Base-by-base conservation (phyloP, 2,797 vertebrate species). In the Spheniscus humboldti region DNA sequence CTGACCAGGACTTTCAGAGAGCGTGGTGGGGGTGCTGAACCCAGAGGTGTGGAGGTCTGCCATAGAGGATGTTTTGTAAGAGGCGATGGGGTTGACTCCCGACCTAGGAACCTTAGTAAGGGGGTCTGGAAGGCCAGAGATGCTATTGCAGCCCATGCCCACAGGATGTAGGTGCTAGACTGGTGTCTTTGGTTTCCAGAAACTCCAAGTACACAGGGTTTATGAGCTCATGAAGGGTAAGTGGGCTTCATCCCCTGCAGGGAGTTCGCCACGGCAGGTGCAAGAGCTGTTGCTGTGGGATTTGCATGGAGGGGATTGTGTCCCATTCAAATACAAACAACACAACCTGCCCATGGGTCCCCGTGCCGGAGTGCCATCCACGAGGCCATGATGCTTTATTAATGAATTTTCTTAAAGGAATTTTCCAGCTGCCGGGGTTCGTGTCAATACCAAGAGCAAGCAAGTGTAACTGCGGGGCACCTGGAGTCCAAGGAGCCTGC, bases 1-100 rank as follows among this genome's bases (percentile, higher is more conserved):
- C 69, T 33, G 48, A 39, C 13, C 33, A 20, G 37, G 45, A 39
- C 47, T 15, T 16, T 4, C 1, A 16, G 47, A 24, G 48, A 50
- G 47, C 7, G 3, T 7, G n/a, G 33, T 1, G 4, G 24, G 11
- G n/a, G 10, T 1, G 9, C 52, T 33, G 37, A 35, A 33, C 28
- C 15, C 35, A 10, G 35, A 27, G 27, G n/a, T 4, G 17, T 19
- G 19, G 47, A 19, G 30, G 3, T n/a, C 33, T 33, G 52, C 28
- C 31, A 6, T 2, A 22, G 31, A 20, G 5, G 23, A 33, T 3
- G 9, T 8, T 24, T 20, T 11, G 8, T 11, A 35, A 47, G 56
- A 43, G 23, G 39, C 3, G 4, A 20, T 2, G 50, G 52, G 39
- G 37, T 23, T 50, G 47, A 41, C 53, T 75, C 27, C 53, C 10